Base-by-base conservation (phyloP, 2,797 vertebrate species). In the Picus viridis region DNA sequence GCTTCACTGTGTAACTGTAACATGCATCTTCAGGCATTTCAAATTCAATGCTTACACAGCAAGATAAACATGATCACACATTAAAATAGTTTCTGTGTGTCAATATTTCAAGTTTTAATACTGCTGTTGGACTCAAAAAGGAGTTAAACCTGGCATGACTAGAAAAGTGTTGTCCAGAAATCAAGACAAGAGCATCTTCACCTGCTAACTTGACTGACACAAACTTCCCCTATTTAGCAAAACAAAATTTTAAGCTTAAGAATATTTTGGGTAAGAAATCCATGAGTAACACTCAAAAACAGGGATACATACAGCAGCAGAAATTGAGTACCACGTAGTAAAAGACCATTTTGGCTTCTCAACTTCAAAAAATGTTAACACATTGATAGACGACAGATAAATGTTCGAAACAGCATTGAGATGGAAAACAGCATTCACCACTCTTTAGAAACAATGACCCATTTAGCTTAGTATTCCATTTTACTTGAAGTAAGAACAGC, bases 121-220 rank as follows among this genome's bases (percentile, higher is more conserved):
- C 5, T 34, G 12, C 20, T 85, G 92, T 85, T 73, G 63, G 5
- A 15, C 16, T 59, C 4, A 14, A 20, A 83, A 83, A 34, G 27
- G 61, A 79, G 45, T 56, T 83, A 75, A 75, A 81, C 12, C 13
- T 32, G 19, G 45, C 5, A 41, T 63, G 49, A 32, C 24, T 30
- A 84, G 30, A 72, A 88, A 70, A 27, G 57, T 45, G 63, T 10
- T 2, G 2, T 36, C 64, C 8, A 65, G 36, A 51, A 62, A 95
- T 41, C 5, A 0, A 24, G 30, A 71, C 2, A 1, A 73, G n/a
- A 88, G 1, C 1, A 1, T 57, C 49, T 92, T 74, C 17, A 71
- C 26, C 54, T 72, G 70, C 49, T 62, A 65, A 94, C 54, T 86
- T 65, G 78, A 77, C 22, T 27, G 36, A 83, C 72, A 85, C 27